A percentile compares a stretch with the other conserved stretches of the same genome.
These are phyloP conservation scores for Cheilosia soror DNA, from an alignment of 2,888 invertebrate species.

Conservation along the genomic window DNA sequence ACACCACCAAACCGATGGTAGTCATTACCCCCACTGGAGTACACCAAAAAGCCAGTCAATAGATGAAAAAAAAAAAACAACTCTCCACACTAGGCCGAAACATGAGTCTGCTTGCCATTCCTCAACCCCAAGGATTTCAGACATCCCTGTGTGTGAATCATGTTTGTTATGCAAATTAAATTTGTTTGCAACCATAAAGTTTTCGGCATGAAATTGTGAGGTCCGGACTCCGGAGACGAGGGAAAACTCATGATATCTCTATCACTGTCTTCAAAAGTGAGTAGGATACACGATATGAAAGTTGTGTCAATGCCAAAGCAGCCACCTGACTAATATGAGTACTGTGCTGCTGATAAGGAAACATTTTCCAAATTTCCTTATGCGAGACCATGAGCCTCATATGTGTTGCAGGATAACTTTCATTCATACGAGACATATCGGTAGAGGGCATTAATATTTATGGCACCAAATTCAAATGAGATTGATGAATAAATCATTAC, in stretches of 20 bases:
- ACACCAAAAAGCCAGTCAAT: slow-evolving; percentile 25
- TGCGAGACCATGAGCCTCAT: slow-evolving; percentile 9
- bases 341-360: slow-evolving; percentile 46
- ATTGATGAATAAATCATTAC: slow-evolving; percentile 75
- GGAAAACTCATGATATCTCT: slow-evolving; percentile 59
- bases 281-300: slow-evolving; percentile 29
- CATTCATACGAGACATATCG: slow-evolving; percentile 48
- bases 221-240: slow-evolving; percentile 21
- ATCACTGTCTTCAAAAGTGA: slow-evolving; percentile 56
- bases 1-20: slow-evolving; percentile 13
- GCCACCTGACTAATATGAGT: slow-evolving; percentile 59
- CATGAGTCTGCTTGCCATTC: slow-evolving; percentile 20
- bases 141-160: slow-evolving; percentile 54
- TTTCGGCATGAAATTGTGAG: slow-evolving; percentile 41
- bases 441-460: slow-evolving; percentile 71
- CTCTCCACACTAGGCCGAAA: slow-evolving; percentile 18
- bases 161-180: slow-evolving; percentile 75
- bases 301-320: slow-evolving; percentile 50
- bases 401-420: slow-evolving; percentile 47
- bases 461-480: slow-evolving; percentile 73
- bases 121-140: slow-evolving; percentile 36
- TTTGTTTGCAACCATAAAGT: slow-evolving; percentile 73
- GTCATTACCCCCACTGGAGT: slow-evolving; percentile 51
- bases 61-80: slow-evolving; percentile 20
- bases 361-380: slow-evolving; percentile 51